These are phyloP conservation scores for Aleiodes leptofemur DNA, from an alignment of 2,888 invertebrate genomes.

Conservation along the genomic window DNA sequence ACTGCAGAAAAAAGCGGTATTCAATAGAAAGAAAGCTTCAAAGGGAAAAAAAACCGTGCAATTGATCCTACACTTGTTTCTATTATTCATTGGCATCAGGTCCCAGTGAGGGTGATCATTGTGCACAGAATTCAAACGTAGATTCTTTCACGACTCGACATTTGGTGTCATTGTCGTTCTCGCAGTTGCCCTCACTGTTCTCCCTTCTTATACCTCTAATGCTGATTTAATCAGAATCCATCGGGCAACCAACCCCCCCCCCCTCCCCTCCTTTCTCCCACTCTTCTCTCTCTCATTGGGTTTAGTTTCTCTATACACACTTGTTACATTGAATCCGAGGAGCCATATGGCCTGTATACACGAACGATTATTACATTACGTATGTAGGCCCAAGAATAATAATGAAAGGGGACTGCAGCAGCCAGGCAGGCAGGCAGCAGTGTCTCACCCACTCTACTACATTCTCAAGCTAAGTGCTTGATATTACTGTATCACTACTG, in stretches of 20 bases:
- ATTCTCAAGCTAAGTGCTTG: conserved; percentile 37
- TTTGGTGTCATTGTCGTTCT: conserved; percentile 71
- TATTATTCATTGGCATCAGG: conserved; percentile 9
- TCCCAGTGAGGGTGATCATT: too few species aligned
- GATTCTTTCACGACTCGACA: conserved; percentile 61
- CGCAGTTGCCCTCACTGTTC: conserved; percentile 53
- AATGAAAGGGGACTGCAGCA: conserved; percentile 59
- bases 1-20: too few species aligned
- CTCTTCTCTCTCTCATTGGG: conserved; percentile 19
- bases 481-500: conserved; percentile 26
- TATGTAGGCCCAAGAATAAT: conserved; percentile 72
- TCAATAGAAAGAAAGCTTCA: too few species aligned
- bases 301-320: conserved; percentile 41
- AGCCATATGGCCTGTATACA: conserved; percentile 74
- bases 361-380: conserved; percentile 74
- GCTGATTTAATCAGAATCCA: conserved; percentile 73
- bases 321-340: conserved; percentile 51
- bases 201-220: conserved; percentile 64
- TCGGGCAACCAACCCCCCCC: conserved; percentile 45
- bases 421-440: conserved; percentile 9
- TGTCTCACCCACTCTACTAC: conserved; percentile 37
- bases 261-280: conserved; percentile 29
- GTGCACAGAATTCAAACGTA: background rate
- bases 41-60: too few species aligned
- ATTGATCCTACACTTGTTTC: background rate